A percentile compares a stretch with the other conserved stretches of the same genome.
Conservation (phyloP, 2,113 vertebrate genomes). For the Tupaia tana region DNA sequence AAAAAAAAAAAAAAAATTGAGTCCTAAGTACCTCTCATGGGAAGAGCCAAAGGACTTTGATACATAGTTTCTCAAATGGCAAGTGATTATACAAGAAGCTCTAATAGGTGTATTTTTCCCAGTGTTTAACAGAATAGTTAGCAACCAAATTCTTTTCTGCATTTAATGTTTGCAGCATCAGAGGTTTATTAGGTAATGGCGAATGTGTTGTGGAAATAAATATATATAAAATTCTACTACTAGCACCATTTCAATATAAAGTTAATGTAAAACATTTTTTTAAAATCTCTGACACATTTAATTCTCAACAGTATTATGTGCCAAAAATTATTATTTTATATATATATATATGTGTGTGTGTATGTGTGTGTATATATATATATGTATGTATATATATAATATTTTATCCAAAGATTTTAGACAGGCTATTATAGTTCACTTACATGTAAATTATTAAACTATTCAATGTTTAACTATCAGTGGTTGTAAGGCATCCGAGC, state of each 20-base stretch:
- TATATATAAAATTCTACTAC: slow-evolving; percentile 32
- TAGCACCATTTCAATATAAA: slow-evolving; percentile 7
- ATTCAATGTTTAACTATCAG: slow-evolving; percentile 31
- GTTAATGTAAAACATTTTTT: neutral
- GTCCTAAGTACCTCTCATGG: slow-evolving; percentile 34
- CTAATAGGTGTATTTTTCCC: neutral
- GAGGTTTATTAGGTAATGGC: slow-evolving; percentile 49
- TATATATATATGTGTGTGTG: no score
- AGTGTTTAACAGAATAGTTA: slow-evolving; percentile 74
- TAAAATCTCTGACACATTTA: slow-evolving; percentile 21
- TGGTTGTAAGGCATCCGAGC: neutral
- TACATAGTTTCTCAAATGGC: slow-evolving; percentile 62
- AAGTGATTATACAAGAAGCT: slow-evolving; percentile 67
- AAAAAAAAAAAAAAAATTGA: slow-evolving; percentile 23
- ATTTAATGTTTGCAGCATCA: slow-evolving; percentile 53
- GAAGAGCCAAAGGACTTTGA: slow-evolving; percentile 56
- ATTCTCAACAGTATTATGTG: slow-evolving; percentile 45
- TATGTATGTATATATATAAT: neutral
- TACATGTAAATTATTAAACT: slow-evolving; percentile 12
- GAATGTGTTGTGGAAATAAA: slow-evolving; percentile 48
- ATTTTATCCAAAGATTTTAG: neutral
- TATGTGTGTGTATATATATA: no score
- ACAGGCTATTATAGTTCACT: neutral
- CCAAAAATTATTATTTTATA: neutral
- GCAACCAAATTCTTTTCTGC: slow-evolving; percentile 51